Evolutionary conservation across 2,113 vertebrate genomes (phyloP).

Genomic region (Heloderma charlesbogerti): DNA sequence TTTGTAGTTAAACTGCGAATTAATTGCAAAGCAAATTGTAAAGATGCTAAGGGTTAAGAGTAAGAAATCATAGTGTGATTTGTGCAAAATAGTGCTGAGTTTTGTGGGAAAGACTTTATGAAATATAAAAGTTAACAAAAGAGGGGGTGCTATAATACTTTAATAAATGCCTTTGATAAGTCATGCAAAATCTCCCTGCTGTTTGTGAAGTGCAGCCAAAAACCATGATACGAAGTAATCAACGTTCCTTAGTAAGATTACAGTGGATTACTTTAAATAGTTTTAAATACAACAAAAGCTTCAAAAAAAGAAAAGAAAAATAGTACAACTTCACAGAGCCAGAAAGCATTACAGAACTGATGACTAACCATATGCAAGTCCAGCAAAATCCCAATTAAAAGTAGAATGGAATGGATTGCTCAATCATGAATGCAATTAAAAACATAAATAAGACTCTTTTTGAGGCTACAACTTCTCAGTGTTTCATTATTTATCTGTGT

Average conservation of each 20-base stretch:
- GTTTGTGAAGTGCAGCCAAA: conserved; percentile 18
- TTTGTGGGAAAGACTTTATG: background rate
- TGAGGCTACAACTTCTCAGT: conserved; percentile 21
- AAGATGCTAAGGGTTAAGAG: background rate
- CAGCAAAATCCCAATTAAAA: conserved; percentile 55
- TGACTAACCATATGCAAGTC: conserved; percentile 41
- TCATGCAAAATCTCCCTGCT: conserved; percentile 25
- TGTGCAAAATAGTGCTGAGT: conserved; percentile 7
- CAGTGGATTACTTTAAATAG: conserved; percentile 57
- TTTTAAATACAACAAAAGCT: conserved; percentile 66
- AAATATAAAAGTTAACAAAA: conserved; percentile 42
- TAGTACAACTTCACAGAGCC: conserved; percentile 17
- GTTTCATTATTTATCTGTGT: conserved; percentile 68
- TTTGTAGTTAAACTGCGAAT: background rate
- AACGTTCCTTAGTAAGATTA: conserved; percentile 60
- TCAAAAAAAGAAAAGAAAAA: conserved; percentile 36
- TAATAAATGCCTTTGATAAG: conserved; percentile 30
- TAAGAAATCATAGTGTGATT: background rate
- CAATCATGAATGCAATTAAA: conserved; percentile 71
- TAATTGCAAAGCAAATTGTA: background rate
- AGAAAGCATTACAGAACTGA: background rate
- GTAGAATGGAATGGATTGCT: conserved; percentile 61
- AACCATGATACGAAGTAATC: conserved; percentile 62
- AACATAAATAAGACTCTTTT: conserved; percentile 58
- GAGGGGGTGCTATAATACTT: background rate